phyloP scores from a whole-genome alignment of 2,888 invertebrate genomes.

The Oligia fasciuncula region DNA sequence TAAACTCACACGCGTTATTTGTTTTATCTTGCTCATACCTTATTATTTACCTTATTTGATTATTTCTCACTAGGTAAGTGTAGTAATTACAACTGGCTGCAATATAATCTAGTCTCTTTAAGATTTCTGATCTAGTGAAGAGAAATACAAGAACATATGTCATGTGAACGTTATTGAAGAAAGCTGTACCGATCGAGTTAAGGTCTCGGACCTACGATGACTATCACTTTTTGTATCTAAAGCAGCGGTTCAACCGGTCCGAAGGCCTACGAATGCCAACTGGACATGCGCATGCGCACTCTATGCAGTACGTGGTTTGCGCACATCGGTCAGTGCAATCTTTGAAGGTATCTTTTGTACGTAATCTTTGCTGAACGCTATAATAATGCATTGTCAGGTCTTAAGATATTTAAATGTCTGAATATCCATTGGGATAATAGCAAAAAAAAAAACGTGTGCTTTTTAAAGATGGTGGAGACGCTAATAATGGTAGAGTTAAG shows the following conservation, averaged over 20 bases:
- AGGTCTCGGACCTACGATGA: constrained; percentile 76
- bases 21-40: background rate
- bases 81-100: constrained; percentile 6
- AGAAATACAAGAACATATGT: constrained; percentile 28
- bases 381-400: constrained; percentile 32
- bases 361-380: constrained; percentile 43
- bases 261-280: constrained; percentile 70
- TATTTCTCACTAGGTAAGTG: background rate
- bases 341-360: constrained; percentile 50
- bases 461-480: background rate
- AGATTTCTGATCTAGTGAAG: constrained; percentile 19
- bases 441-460: background rate
- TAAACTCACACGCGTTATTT: background rate
- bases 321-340: constrained; percentile 66
- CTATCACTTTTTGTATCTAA: constrained; percentile 82
- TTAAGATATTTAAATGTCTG: background rate
- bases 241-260: constrained; percentile 79
- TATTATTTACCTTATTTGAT: background rate
- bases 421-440: background rate
- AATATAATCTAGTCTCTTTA: constrained; percentile 19
- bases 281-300: constrained; percentile 66
- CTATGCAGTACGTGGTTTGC: constrained; percentile 47
- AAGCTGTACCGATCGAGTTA: constrained; percentile 66
- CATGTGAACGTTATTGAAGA: constrained; percentile 60
- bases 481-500: background rate